Evolutionary conservation across 2,113 vertebrate species (phyloP).

Genomic region (Bostrychus sinensis): DNA sequence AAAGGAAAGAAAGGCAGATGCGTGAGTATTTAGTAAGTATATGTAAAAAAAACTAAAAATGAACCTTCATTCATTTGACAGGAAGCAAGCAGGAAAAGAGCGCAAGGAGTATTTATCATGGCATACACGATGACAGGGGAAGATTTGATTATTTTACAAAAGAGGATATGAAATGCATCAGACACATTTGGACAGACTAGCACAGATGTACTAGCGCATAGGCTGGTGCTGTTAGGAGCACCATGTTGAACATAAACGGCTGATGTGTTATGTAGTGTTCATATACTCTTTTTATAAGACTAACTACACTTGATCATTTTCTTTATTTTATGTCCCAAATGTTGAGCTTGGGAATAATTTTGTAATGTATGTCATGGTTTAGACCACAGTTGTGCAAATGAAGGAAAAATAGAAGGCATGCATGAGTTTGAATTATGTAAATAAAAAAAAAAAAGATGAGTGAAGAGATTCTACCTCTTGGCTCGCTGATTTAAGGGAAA

Average conservation of each 20-base stretch:
- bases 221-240: slow-evolving; percentile 47
- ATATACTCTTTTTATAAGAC: slow-evolving; percentile 29
- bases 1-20: slow-evolving; percentile 41
- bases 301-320: slow-evolving; percentile 7
- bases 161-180: slow-evolving; percentile 24
- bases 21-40: slow-evolving; percentile 9
- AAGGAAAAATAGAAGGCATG: slow-evolving; percentile 63
- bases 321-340: slow-evolving; percentile 20
- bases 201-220: slow-evolving; percentile 22
- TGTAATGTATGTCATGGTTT: slow-evolving; percentile 42
- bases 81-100: slow-evolving; percentile 30
- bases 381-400: slow-evolving; percentile 43
- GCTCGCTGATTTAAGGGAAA: slow-evolving; percentile 29
- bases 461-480: slow-evolving; percentile 38
- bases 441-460: slow-evolving; percentile 34
- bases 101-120: slow-evolving; percentile 28
- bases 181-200: slow-evolving; percentile 22
- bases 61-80: slow-evolving; percentile 42
- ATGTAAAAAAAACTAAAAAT: slow-evolving; percentile 58
- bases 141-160: slow-evolving; percentile 33
- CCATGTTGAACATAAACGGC: slow-evolving; percentile 27
- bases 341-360: slow-evolving; percentile 16
- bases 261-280: slow-evolving; percentile 8
- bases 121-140: slow-evolving; percentile 29
- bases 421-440: slow-evolving; percentile 54